These are phyloP conservation scores for Helogale parvula DNA, from an alignment of 2,113 vertebrate genomes.

Conservation along the genomic window DNA sequence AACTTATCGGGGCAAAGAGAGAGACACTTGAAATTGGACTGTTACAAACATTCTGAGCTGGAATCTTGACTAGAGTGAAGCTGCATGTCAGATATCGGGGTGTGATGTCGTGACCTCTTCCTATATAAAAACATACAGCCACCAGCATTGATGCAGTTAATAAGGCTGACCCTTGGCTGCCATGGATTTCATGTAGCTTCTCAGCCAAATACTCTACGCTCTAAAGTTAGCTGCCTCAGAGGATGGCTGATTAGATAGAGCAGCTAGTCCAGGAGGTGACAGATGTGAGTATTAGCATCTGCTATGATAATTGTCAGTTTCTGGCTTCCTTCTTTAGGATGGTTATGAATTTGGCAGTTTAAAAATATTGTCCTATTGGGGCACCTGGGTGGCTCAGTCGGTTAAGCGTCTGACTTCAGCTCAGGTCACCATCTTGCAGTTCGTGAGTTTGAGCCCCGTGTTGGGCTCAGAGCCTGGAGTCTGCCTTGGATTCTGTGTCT, in stretches of 20 bases:
- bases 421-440: no score
- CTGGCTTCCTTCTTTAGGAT: constrained; percentile 28
- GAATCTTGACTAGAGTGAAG: not conserved
- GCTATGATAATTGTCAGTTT: constrained; percentile 20
- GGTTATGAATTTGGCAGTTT: not conserved
- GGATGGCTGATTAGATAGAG: not conserved
- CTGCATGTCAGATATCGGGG: not conserved
- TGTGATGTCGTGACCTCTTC: not conserved
- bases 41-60: not conserved
- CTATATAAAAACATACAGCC: not conserved
- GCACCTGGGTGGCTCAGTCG: no score
- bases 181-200: not conserved
- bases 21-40: not conserved
- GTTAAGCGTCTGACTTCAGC: no score
- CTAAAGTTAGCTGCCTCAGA: constrained; percentile 49
- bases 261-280: constrained; percentile 44
- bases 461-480: no score
- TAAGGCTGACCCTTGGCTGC: not conserved
- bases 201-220: constrained; percentile 24
- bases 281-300: constrained; percentile 24
- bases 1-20: not conserved
- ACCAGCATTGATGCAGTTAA: not conserved
- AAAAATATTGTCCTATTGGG: not conserved
- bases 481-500: no score
- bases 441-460: no score